Evolutionary conservation across 2,113 vertebrate genomes (phyloP).

Genomic region (Arothron firmamentum): DNA sequence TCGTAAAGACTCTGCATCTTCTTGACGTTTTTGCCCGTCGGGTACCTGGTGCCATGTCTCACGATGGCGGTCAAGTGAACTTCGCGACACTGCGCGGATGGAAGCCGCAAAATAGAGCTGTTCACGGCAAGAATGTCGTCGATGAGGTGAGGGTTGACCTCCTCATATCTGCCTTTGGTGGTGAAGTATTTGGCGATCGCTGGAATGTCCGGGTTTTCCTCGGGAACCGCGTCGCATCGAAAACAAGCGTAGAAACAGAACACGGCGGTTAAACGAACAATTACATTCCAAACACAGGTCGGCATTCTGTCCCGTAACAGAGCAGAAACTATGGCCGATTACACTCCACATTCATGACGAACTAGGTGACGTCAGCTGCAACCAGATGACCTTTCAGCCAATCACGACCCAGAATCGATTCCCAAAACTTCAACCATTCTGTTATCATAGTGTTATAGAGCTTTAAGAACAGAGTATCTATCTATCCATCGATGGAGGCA

Average conservation of each 20-base stretch:
- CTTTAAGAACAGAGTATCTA: no score
- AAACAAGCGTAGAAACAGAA: neutral
- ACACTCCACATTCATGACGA: neutral
- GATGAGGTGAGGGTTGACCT: conserved; percentile 77
- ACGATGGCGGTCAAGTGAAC: conserved; percentile 83
- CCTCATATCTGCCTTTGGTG: conserved; percentile 90
- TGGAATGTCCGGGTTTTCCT: conserved; percentile 34
- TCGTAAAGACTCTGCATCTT: conserved; percentile 77
- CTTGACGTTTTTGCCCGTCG: conserved; percentile 80
- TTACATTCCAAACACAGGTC: neutral
- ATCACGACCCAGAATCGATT: no score
- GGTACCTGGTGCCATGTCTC: conserved; percentile 89
- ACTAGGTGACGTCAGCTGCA: neutral
- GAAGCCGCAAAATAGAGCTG: conserved; percentile 62
- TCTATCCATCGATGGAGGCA: no score
- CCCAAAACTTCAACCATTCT: no score
- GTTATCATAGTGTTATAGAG: no score
- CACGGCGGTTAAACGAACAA: neutral
- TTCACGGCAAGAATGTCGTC: conserved; percentile 75
- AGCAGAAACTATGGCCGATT: neutral
- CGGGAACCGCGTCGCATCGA: neutral
- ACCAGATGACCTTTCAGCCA: no score
- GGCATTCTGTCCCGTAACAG: conserved; percentile 13
- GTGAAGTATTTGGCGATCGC: conserved; percentile 79
- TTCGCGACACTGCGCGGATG: conserved; percentile 68